Base-by-base conservation (phyloP, 37 sponge, comb jelly and placozoan genomes). In the Axinella damicornis region DNA sequence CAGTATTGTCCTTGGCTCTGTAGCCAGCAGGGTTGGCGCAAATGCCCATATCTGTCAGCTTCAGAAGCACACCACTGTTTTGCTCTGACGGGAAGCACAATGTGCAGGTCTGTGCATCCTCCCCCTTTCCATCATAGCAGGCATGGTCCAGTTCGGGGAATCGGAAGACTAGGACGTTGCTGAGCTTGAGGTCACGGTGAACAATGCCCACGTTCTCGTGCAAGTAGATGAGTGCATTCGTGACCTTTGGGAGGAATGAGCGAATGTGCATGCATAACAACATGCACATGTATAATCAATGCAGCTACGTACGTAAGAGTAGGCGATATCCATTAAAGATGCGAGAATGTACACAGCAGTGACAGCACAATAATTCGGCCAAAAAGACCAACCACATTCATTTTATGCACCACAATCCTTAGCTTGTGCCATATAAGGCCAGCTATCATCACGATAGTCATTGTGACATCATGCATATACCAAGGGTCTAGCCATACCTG, bases 1-100 rank as follows among this genome's bases (percentile, higher is more conserved):
- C 85, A 18, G 22, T 63, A 1, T 17, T 22, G 18, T 24, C 31
- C 21, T 73, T 60, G 46, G 57, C 35, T 32, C 21, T 57, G 24
- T 63, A 28, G 16, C 55, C 70, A 0, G 34, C 57, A 1, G 90
- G 90, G 64, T 89, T 89, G 9, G 77, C 85, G 78, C 85, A 71
- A 36, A 89, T 73, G 6, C 90, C 90, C 90, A 89, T 65, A 55
- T 89, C 90, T 21, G 85, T 66, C 15, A 90, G 67, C 67, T 90
- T 90, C 61, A 85, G 86, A 0, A 81, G 70, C 11, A 90, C 91
- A 32, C 69, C 54, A 19, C 2, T 53, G 16, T 2, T 27, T n/a
- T 35, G 20, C 11, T 41, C 66, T 46, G 46, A 46, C 9, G 46
- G 46, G 9, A 46, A 46, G 46, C 46, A 46, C 46, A 46, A 46